Evolutionary conservation across 2,797 vertebrate species (phyloP), one percentile per base, ranked within the genome.

Genomic region (Urophycis tenuis): DNA sequence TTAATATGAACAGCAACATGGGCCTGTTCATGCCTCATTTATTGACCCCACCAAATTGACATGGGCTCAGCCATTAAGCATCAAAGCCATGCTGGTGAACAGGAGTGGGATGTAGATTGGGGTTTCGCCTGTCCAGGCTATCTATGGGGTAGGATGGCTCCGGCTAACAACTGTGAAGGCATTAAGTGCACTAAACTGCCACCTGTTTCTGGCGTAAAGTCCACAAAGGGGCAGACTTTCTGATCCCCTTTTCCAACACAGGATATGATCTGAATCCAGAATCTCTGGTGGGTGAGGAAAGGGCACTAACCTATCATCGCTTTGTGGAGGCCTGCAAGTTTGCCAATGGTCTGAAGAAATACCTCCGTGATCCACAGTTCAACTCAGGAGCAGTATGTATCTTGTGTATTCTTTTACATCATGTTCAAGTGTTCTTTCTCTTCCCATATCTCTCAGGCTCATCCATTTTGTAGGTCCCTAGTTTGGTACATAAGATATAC

Each of bases 271-370:
- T 94, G 77, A 87, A 82, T 3, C 31, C 90, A 3, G 80, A 74
- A 0, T 91, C 90, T 4, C 73, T 95, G 72, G 74, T 70, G 0
- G 86, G 64, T 15, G 74, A 87, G 0, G 22, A 91, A 33, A 87
- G 88, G n/a, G 83, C 83, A 3, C 76, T 89, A 80, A 76, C 91
- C 10, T 98, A 95, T 83, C 95, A 98, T 12, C 90, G 41, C 34
- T 94, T 95, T 0, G 81, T 93, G 25, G 96, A 98, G 87, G 93
- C 95, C 0, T 89, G 95, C 39, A 98, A 98, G 86, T 98, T 96
- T 84, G 92, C 93, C 14, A 92, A 92, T 3, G 92, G 93, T 70
- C 89, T 94, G n/a, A 95, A 83, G 83, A 84, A 84, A 53, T 80
- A 77, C 7, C 87, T 95, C 73, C 84, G 80, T 15, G 94, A 96